Percentiles rank a stretch among this genome's conserved stretches.
Evolutionary conservation across 2,797 vertebrate species (phyloP).

Genomic region (Saxicola maurus): DNA sequence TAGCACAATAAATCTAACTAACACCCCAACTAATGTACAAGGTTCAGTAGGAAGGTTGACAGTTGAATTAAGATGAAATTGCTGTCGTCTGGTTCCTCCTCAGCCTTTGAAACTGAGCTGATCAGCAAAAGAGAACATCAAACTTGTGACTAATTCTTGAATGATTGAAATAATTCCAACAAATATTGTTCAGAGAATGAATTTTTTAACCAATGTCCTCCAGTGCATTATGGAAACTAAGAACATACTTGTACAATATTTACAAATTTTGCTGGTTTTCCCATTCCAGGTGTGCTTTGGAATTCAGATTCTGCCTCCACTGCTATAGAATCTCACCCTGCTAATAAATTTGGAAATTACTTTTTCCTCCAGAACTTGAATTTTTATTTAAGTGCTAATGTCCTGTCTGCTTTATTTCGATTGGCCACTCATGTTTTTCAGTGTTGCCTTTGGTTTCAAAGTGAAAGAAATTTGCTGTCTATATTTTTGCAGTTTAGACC

Average conservation of each 20-base stretch:
- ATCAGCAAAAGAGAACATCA: not conserved
- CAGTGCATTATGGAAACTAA: not conserved
- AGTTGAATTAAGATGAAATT: slow-evolving; percentile 11
- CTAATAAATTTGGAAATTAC: not conserved
- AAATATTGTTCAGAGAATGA: not conserved
- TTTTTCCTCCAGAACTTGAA: not conserved
- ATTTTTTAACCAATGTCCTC: not conserved
- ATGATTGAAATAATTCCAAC: not conserved
- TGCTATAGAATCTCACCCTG: not conserved
- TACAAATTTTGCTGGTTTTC: slow-evolving; percentile 5
- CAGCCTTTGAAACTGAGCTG: not conserved
- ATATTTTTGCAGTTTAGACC: slow-evolving; percentile 16
- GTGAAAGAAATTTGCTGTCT: slow-evolving; percentile 2
- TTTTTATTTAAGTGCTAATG: not conserved
- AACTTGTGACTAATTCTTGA: not conserved
- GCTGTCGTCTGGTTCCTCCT: not conserved
- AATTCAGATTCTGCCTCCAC: slow-evolving; percentile 42
- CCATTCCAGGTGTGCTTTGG: slow-evolving; percentile 52
- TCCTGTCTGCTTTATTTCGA: not conserved
- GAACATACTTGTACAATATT: not conserved
- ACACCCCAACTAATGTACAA: slow-evolving; percentile 1
- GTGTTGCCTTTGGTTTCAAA: not conserved
- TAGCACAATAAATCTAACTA: slow-evolving; percentile 43
- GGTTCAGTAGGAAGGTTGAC: slow-evolving; percentile 25
- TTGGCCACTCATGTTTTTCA: not conserved